These are phyloP conservation scores for Strigamia crassipes DNA, from an alignment of 2,888 invertebrate species.

Conservation along the genomic window DNA sequence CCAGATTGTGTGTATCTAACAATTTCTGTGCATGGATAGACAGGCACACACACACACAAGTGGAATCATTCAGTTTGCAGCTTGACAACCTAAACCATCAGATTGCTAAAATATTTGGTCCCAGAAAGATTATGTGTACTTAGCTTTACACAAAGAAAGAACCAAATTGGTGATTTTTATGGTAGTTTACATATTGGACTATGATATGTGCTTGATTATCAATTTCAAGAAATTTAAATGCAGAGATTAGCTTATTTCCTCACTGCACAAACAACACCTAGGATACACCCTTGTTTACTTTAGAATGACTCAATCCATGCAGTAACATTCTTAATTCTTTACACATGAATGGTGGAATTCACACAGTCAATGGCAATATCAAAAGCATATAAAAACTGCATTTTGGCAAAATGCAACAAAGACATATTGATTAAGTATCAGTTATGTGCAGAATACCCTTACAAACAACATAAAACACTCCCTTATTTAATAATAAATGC, in stretches of 20 bases:
- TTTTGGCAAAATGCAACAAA: background rate
- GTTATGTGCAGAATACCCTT: background rate
- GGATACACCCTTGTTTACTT: background rate
- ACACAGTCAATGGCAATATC: background rate
- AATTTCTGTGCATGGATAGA: no score
- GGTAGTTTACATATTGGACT: no score
- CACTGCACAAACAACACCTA: background rate
- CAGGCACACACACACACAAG: no score
- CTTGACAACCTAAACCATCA: no score
- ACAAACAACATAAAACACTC: background rate
- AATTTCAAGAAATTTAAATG: no score
- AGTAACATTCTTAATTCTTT: background rate
- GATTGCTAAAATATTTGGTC: no score
- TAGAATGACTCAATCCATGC: background rate
- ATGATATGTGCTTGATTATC: no score
- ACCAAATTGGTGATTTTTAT: no score
- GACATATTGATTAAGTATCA: background rate
- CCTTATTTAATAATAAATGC: background rate
- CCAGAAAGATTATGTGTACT: no score
- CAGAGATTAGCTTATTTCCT: background rate
- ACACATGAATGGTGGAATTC: background rate
- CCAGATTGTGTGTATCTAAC: no score
- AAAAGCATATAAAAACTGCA: background rate
- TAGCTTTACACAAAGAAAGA: no score
- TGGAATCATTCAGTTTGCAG: no score